Evolutionary conservation across 2,888 invertebrate genomes (phyloP), one percentile per base, ranked within the genome.

Genomic region (Macrosoma leucophasiata): DNA sequence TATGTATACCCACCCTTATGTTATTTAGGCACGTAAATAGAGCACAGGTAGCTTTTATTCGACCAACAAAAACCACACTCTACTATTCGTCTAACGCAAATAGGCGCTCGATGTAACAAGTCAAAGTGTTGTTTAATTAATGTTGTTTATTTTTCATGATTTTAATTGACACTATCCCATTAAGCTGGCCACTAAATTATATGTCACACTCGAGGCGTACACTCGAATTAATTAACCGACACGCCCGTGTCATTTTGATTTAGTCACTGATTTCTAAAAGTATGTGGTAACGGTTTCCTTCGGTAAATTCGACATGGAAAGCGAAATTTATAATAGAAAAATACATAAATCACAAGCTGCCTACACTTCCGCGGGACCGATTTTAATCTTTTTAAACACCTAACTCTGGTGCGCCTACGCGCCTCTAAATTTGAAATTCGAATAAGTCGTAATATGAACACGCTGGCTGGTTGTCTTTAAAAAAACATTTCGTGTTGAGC

Each of bases 391-490:
- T 70, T 67, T 67, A 67, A 66, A 55, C 55, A 52, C 48, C 64
- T 67, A 74, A 72, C 74, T 77, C 73, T 52, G 57, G 43, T 52
- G 62, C 76, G 65, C 81, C 81, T 65, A 81, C 82, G 71, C 74
- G 48, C 47, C 52, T 69, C 59, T 65, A 70, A 66, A 75, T 67
- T 70, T 62, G 61, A 69, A 66, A 60, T 62, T 62, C 66, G 61
- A 61, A 63, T 53, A 48, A 35, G 46, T 36, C 33, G 52, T 62
- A 72, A 69, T 68, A 64, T 64, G 60, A 74, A 67, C 61, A 47
- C 41, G 39, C 60, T 59, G 49, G 51, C 49, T 49, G 50, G 54
- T 59, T 59, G 52, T 54, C 42, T 55, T 36, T 53, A 31, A 17
- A 48, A 50, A 58, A 55, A 55, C 53, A 48, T 48, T 52, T 53